phyloP scores from a whole-genome alignment of 2,797 vertebrate genomes.

The Cuniculus paca region DNA sequence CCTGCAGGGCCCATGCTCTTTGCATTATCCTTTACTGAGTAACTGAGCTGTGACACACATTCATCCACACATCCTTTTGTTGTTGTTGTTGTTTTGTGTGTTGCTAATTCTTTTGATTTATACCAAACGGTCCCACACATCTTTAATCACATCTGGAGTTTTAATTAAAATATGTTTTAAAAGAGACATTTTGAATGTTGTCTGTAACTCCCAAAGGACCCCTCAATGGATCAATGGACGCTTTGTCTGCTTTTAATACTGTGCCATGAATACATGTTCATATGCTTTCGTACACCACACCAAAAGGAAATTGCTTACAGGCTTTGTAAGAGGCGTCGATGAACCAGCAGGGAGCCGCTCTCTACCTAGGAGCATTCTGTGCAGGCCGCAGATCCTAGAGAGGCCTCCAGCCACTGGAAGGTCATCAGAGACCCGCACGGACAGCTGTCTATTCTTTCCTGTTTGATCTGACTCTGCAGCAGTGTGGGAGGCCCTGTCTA shows the following conservation, averaged over 20 bases:
- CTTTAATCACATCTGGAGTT: conserved; percentile 62
- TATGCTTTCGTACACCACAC: background rate
- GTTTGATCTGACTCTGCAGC: background rate
- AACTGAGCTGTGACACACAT: background rate
- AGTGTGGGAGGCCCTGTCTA: background rate
- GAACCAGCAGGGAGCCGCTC: too few relatives aligned
- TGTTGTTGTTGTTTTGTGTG: conserved; percentile 47
- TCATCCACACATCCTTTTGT: background rate
- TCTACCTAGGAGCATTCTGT: background rate
- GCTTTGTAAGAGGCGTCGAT: background rate
- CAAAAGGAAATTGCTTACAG: background rate
- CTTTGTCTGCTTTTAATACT: conserved; percentile 72
- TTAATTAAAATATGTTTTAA: conserved; percentile 50
- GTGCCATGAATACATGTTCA: conserved; percentile 13
- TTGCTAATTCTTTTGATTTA: conserved; percentile 60
- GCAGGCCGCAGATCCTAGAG: background rate
- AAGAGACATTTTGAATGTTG: conserved; percentile 60
- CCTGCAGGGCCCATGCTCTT: accelerated
- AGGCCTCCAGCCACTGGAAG: background rate
- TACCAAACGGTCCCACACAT: background rate
- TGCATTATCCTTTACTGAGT: background rate
- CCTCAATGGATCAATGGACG: background rate
- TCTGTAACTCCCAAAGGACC: conserved; percentile 54
- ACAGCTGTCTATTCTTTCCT: accelerated
- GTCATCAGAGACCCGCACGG: background rate